These are phyloP conservation scores for Hypsibius dujardini DNA, from an alignment of 1,140 invertebrate species.

Conservation along the genomic window DNA sequence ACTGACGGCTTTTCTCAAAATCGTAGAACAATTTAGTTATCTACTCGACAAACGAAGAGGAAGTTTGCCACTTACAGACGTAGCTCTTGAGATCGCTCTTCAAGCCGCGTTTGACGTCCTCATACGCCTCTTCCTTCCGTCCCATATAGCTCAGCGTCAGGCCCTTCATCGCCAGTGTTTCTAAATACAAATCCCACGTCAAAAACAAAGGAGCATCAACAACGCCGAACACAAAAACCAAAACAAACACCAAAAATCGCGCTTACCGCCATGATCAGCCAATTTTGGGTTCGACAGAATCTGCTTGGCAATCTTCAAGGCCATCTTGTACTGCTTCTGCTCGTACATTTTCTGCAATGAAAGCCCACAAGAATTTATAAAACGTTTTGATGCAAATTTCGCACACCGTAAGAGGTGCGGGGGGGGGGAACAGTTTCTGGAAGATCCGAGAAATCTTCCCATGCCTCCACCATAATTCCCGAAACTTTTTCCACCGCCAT, in stretches of 20 bases:
- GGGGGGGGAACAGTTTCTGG: neutral
- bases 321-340: constrained; percentile 99
- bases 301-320: constrained; percentile 95
- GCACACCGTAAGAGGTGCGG: neutral
- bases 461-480: neutral
- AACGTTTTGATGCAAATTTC: constrained; percentile 4
- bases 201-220: neutral
- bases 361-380: constrained; percentile 25
- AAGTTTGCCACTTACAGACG: constrained; percentile 47
- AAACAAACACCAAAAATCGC: neutral
- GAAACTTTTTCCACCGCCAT: constrained; percentile 23
- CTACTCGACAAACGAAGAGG: too few relatives aligned
- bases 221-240: constrained; percentile 16
- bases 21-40: constrained; percentile 10
- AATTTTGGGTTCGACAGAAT: constrained; percentile 92
- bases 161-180: constrained; percentile 99
- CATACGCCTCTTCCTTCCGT: constrained; percentile 93
- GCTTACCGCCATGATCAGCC: constrained; percentile 81
- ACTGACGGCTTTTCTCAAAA: neutral
- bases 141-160: constrained; percentile 94
- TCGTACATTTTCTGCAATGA: constrained; percentile 89
- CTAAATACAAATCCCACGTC: constrained; percentile 40
- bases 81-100: constrained; percentile 89
- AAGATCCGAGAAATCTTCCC: too few relatives aligned
- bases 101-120: constrained; percentile 80